phyloP scores from a whole-genome alignment of 1,140 invertebrate genomes.

The Anoplophora glabripennis region DNA sequence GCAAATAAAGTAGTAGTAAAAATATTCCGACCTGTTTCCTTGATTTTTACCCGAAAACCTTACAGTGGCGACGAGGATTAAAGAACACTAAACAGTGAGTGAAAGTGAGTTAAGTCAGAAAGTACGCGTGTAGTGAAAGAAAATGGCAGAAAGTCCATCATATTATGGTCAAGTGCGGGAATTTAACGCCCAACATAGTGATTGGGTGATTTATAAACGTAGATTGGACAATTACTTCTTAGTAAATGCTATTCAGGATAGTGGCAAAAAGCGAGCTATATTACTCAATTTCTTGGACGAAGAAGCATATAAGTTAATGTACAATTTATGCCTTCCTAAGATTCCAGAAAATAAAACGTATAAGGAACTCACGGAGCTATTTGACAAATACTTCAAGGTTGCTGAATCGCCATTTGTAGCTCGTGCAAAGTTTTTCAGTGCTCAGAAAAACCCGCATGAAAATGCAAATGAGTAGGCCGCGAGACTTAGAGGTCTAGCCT shows the following conservation, averaged over 20 bases:
- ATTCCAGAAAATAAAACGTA: constrained; percentile 3
- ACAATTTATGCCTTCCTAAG: constrained; percentile 4
- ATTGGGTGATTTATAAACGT: constrained; percentile 5
- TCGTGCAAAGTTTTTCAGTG: constrained; percentile 6
- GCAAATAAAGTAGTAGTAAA: no score
- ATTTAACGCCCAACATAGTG: constrained; percentile 4
- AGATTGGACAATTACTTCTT: constrained; percentile 5
- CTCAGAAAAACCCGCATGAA: not conserved
- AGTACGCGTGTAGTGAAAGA: no score
- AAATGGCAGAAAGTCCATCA: not conserved
- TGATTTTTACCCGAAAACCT: no score
- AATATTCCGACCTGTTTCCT: no score
- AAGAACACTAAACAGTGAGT: no score
- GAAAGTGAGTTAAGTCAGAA: no score
- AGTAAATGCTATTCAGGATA: not conserved
- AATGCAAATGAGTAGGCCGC: constrained; percentile 4
- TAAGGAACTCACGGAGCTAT: not conserved
- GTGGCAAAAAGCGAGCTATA: constrained; percentile 1
- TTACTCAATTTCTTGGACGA: constrained; percentile 7
- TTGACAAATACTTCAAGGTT: not conserved
- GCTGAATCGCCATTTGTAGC: not conserved
- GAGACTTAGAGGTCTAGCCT: constrained; percentile 3
- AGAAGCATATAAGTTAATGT: constrained; percentile 10
- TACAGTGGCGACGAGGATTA: no score
- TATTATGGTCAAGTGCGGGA: constrained; percentile 10